A percentile compares a stretch with the other conserved stretches of the same genome.
These are phyloP conservation scores for Tuta absoluta DNA, from an alignment of 2,888 invertebrate species.

Conservation along the genomic window DNA sequence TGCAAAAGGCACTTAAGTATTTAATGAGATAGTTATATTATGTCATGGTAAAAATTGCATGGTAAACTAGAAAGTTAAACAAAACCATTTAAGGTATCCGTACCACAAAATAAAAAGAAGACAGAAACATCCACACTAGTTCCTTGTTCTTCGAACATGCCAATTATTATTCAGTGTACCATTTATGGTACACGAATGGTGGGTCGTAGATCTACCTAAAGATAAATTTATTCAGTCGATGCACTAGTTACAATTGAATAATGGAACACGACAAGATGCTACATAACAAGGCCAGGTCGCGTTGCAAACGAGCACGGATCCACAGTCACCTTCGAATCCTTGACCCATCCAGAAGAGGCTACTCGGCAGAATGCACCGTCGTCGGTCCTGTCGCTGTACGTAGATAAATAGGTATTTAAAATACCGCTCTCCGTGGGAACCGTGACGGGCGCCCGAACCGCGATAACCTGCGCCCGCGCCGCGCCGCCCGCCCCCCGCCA, in stretches of 20 bases:
- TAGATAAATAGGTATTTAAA: slow-evolving; percentile 79
- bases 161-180: slow-evolving; percentile 17
- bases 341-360: slow-evolving; percentile 81
- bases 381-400: slow-evolving; percentile 73
- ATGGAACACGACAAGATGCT: slow-evolving; percentile 66
- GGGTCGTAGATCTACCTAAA: slow-evolving; percentile 30
- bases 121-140: slow-evolving; percentile 19
- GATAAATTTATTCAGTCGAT: slow-evolving; percentile 39
- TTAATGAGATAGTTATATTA: slow-evolving; percentile 18
- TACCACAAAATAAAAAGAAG: slow-evolving; percentile 13
- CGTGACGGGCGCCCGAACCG: slow-evolving; percentile 70
- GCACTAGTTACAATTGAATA: slow-evolving; percentile 56
- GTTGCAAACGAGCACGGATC: slow-evolving; percentile 63
- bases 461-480: slow-evolving; percentile 39
- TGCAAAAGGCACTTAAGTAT: slow-evolving; percentile 12
- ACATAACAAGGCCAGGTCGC: slow-evolving; percentile 73
- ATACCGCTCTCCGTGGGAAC: slow-evolving; percentile 79
- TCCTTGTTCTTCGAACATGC: slow-evolving; percentile 20
- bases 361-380: slow-evolving; percentile 70
- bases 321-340: slow-evolving; percentile 76
- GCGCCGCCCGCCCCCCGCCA: slow-evolving; percentile 51
- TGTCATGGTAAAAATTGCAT: slow-evolving; percentile 9
- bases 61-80: slow-evolving; percentile 14
- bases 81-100: slow-evolving; percentile 12
- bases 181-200: slow-evolving; percentile 13